Base-by-base conservation (phyloP, 2,113 vertebrate genomes). In the Anhinga anhinga region DNA sequence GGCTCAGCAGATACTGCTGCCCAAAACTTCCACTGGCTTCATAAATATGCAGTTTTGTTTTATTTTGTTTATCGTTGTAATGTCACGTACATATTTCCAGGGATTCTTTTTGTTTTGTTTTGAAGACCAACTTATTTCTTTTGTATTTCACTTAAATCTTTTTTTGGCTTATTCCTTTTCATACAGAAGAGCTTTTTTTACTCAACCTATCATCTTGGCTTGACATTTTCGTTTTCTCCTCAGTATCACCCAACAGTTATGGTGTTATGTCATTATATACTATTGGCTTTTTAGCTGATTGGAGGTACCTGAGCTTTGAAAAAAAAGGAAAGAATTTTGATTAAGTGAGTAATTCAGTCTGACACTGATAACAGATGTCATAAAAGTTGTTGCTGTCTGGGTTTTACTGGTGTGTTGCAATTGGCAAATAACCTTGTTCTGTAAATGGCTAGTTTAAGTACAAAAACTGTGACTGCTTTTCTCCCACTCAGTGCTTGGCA, bases 401-500 rank as follows among this genome's bases (percentile, higher is more conserved):
- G 23, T 88, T 92, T 95, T 88, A 67, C 29, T 91, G 36, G 10
- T 36, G 22, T 30, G 13, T 81, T 34, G 18, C 55, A 59, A 55
- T 9, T 7, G 13, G 32, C 15, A 61, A 72, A 42, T 58, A 58
- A 40, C 36, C 76, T 49, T 11, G 8, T 42, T 80, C 49, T 67
- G 26, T 74, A 71, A 80, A 63, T 36, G n/a, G 8, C 27, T 61
- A n/a, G 22, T 62, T 84, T 36, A 65, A 56, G 30, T 52, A 29
- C 27, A 77, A 76, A 73, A 74, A 22, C 15, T 42, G n/a, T 56
- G n/a, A 44, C 44, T 91, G 18, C 30, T 91, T 77, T 40, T 96
- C 72, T 94, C 27, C 6, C 44, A 67, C 95, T 63, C 72, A 99
- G 99, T 99, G 99, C 86, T 99, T 97, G 3, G 38, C 90, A 19